A percentile compares a stretch with the other conserved stretches of the same genome.
These are phyloP conservation scores for Quadroppia sp. DNA, from an alignment of 2,888 invertebrate species.

Conservation along the genomic window DNA sequence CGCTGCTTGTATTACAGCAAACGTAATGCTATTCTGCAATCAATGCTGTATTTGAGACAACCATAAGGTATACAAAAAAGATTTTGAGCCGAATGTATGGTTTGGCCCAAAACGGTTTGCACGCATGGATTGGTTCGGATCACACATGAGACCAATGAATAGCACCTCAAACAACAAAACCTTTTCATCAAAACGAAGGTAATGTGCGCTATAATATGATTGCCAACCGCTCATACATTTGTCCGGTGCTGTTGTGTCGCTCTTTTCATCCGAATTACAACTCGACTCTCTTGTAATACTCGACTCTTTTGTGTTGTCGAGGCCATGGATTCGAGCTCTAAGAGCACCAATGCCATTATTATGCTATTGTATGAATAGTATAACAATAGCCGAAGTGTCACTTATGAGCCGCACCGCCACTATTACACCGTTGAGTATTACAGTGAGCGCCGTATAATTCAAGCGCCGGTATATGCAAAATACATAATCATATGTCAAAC, in stretches of 20 bases:
- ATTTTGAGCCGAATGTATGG: not conserved
- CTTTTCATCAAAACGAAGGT: not conserved
- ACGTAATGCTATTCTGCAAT: conserved; percentile 23
- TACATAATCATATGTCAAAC: conserved; percentile 18
- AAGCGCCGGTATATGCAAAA: not conserved
- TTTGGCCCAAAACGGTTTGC: not conserved
- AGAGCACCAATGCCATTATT: conserved; percentile 21
- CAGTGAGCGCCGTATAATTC: conserved; percentile 1
- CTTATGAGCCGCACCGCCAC: conserved; percentile 9
- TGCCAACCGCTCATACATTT: conserved; percentile 28
- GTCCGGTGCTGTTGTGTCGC: conserved; percentile 23
- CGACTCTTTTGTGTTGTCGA: too few species aligned
- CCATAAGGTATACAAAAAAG: conserved; percentile 19
- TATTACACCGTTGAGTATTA: not conserved
- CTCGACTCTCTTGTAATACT: conserved; percentile 32
- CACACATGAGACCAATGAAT: conserved; percentile 6
- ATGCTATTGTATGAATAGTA: not conserved
- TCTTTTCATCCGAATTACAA: conserved; percentile 32
- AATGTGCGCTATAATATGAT: conserved; percentile 25
- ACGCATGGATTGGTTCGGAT: conserved; percentile 19
- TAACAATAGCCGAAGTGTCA: conserved; percentile 10
- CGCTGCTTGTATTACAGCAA: not conserved
- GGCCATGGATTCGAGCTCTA: not conserved
- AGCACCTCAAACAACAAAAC: conserved; percentile 1
- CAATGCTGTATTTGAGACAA: not conserved